Conservation (phyloP, 2,797 vertebrate genomes). For the Cynopterus sphinx region DNA sequence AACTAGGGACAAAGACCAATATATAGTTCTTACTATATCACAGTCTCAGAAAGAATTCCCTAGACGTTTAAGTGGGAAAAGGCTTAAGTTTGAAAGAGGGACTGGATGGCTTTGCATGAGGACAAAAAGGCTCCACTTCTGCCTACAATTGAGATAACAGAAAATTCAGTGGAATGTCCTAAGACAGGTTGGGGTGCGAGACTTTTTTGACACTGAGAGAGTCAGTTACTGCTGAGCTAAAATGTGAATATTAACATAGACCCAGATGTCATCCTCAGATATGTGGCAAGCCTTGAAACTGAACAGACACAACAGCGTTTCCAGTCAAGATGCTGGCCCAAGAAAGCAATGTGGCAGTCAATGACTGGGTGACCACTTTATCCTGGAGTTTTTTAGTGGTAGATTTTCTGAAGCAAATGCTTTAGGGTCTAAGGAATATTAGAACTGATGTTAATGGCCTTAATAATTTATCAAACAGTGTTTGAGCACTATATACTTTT, state of each 20-base stretch:
- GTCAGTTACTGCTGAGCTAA: neutral
- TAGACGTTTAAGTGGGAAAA: neutral
- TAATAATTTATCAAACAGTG: neutral
- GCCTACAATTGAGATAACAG: neutral
- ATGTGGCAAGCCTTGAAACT: too few relatives aligned
- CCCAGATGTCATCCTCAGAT: neutral
- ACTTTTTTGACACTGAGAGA: neutral
- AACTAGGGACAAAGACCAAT: neutral
- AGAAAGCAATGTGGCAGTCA: neutral
- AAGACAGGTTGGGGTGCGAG: fast-evolving
- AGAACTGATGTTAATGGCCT: neutral
- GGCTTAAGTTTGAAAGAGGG: too few relatives aligned
- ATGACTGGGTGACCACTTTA: fast-evolving
- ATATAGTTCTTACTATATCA: neutral
- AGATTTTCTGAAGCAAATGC: neutral
- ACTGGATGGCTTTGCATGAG: neutral
- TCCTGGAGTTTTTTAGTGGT: neutral
- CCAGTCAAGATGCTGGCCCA: neutral
- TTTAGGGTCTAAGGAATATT: neutral
- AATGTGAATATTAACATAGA: too few relatives aligned
- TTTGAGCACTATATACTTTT: neutral
- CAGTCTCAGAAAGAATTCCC: neutral
- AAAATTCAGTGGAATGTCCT: neutral
- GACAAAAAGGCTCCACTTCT: neutral
- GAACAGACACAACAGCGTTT: neutral